A percentile compares a stretch with the other conserved stretches of the same genome.
phyloP scores from a whole-genome alignment of 2,888 invertebrate genomes.

The Melanchra persicariae region DNA sequence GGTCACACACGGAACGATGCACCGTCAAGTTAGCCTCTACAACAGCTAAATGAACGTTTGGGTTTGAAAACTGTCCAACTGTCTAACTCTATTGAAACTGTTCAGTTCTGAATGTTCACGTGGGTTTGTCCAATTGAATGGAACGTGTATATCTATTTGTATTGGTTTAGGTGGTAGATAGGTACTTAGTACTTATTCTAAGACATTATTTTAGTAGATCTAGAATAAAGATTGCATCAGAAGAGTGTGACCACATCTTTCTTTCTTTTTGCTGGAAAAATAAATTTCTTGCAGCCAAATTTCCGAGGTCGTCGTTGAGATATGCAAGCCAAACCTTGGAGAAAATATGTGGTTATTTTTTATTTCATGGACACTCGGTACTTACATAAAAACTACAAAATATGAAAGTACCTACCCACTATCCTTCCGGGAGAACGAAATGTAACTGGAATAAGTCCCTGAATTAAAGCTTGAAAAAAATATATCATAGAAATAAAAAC shows the following conservation, averaged over 20 bases:
- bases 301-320: not conserved
- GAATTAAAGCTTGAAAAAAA: not conserved
- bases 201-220: too few relatives aligned
- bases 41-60: not conserved
- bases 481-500: not conserved
- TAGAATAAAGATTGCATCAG: too few relatives aligned
- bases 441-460: not conserved
- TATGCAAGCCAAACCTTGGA: not conserved
- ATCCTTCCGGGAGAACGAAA: not conserved
- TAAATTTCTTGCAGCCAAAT: not conserved
- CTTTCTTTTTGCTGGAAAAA: not conserved
- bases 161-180: not conserved
- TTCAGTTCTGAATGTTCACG: not conserved
- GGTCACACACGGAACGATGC: not conserved
- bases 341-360: not conserved
- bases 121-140: not conserved
- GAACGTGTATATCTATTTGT: not conserved
- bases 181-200: too few relatives aligned
- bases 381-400: not conserved
- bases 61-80: slow-evolving; percentile 1
- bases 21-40: not conserved
- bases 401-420: not conserved
- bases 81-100: not conserved
- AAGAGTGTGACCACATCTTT: too few relatives aligned
- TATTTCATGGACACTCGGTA: not conserved